Percentiles rank a stretch among this genome's conserved stretches.
phyloP scores from a whole-genome alignment of 2,797 vertebrate species.

The Catharus ustulatus region DNA sequence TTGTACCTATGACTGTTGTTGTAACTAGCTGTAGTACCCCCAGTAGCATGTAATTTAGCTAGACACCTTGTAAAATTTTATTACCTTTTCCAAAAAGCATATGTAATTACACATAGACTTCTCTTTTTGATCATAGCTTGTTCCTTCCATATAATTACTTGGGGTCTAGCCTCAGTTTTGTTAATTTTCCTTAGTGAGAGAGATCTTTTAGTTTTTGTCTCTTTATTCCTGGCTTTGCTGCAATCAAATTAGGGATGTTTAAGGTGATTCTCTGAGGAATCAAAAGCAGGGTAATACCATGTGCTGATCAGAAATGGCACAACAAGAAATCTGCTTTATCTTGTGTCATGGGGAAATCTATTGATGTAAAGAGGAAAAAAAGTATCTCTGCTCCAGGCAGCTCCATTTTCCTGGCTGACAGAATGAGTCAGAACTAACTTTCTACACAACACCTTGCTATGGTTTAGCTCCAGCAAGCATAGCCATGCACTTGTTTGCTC shows the following conservation, averaged over 20 bases:
- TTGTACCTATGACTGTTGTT: not conserved
- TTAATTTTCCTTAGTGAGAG: not conserved
- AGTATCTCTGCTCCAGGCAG: not conserved
- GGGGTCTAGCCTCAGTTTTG: not conserved
- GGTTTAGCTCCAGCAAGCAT: not conserved
- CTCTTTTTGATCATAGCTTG: not conserved
- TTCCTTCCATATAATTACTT: not conserved
- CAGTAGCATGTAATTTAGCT: not conserved
- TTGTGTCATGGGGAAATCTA: not conserved
- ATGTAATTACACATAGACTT: not conserved
- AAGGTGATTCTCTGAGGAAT: not conserved
- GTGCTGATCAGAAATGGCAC: not conserved
- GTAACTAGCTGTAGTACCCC: not conserved
- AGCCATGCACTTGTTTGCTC: accelerated
- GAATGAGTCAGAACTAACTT: not conserved
- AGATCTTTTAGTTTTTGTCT: not conserved
- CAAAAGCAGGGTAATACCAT: not conserved
- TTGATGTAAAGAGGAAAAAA: accelerated
- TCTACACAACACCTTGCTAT: not conserved
- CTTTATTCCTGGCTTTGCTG: not conserved
- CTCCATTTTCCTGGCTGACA: not conserved
- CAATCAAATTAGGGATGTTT: not conserved
- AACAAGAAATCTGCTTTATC: not conserved
- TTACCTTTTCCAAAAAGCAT: not conserved
- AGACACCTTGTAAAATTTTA: not conserved